Evolutionary conservation across 2,113 vertebrate species (phyloP).

Genomic region (Gymnocephalus cernua): DNA sequence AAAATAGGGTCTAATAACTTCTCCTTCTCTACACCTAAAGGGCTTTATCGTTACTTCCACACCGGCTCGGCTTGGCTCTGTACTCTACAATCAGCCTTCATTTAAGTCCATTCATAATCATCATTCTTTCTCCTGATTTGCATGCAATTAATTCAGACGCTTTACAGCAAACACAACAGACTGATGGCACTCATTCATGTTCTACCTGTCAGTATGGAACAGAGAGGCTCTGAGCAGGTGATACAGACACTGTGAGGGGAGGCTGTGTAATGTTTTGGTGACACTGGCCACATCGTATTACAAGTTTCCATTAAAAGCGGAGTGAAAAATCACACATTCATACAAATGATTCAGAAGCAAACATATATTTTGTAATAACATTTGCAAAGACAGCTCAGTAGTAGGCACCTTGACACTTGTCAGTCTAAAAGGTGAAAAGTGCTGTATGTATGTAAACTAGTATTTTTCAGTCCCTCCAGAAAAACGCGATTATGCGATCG

Average conservation of each 20-base stretch:
- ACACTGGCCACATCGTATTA: background rate
- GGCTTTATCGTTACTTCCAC: too few species aligned
- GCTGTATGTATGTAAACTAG: background rate
- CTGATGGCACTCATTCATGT: constrained; percentile 52
- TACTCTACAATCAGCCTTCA: too few species aligned
- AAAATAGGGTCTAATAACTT: too few species aligned
- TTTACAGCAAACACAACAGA: constrained; percentile 61
- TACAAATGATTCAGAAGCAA: background rate
- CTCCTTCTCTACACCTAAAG: too few species aligned
- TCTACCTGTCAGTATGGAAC: background rate
- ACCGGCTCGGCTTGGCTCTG: too few species aligned
- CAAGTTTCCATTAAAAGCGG: too few species aligned
- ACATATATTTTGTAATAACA: background rate
- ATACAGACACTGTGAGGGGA: background rate
- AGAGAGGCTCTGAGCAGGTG: background rate
- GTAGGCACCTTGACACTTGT: background rate
- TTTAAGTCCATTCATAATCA: too few species aligned
- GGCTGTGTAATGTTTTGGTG: background rate
- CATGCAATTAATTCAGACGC: constrained; percentile 46
- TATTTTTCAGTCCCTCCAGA: too few species aligned
- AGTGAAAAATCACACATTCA: background rate
- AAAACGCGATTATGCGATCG: too few species aligned
- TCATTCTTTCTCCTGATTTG: background rate
- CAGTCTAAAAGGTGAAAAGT: background rate
- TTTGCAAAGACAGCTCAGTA: background rate